phyloP scores from a whole-genome alignment of 2,888 invertebrate genomes.

The Ferdinandea cuprea region DNA sequence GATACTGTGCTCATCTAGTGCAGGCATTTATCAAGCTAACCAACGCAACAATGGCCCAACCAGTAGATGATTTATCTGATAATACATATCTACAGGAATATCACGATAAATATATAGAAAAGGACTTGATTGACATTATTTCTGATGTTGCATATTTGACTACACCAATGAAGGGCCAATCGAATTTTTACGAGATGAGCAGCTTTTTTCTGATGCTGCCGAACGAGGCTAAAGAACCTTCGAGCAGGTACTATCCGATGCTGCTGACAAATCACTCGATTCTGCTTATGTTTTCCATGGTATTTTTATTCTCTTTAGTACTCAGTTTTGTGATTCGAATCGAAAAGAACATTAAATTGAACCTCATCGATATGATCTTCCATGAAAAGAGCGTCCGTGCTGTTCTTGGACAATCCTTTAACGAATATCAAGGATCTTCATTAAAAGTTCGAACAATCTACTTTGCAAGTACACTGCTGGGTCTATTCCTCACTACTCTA shows the following conservation, averaged over 20 bases:
- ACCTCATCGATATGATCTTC: not conserved
- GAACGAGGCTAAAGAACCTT: slow-evolving; percentile 29
- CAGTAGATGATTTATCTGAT: not conserved
- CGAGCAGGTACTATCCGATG: slow-evolving; percentile 42
- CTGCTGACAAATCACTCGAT: slow-evolving; percentile 35
- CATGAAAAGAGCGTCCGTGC: slow-evolving; percentile 12
- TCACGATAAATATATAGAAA: not conserved
- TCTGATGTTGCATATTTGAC: slow-evolving; percentile 6
- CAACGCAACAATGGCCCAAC: slow-evolving; percentile 28
- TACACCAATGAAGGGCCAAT: slow-evolving; percentile 25
- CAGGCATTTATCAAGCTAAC: not conserved
- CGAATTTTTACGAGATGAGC: slow-evolving; percentile 14
- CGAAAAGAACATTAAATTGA: not conserved
- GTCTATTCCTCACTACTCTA: slow-evolving; percentile 1
- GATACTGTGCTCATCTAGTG: slow-evolving; percentile 8
- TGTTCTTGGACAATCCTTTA: slow-evolving; percentile 10
- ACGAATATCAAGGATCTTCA: not conserved
- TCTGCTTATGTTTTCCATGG: slow-evolving; percentile 27
- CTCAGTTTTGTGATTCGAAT: not conserved
- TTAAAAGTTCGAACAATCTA: slow-evolving; percentile 13
- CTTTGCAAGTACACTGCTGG: not conserved
- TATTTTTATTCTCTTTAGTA: slow-evolving; percentile 17
- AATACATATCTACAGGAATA: slow-evolving; percentile 8
- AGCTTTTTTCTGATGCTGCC: slow-evolving; percentile 30
- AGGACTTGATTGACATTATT: slow-evolving; percentile 26